Conservation (phyloP, 2,888 invertebrate genomes). For the Gari tellinella region DNA sequence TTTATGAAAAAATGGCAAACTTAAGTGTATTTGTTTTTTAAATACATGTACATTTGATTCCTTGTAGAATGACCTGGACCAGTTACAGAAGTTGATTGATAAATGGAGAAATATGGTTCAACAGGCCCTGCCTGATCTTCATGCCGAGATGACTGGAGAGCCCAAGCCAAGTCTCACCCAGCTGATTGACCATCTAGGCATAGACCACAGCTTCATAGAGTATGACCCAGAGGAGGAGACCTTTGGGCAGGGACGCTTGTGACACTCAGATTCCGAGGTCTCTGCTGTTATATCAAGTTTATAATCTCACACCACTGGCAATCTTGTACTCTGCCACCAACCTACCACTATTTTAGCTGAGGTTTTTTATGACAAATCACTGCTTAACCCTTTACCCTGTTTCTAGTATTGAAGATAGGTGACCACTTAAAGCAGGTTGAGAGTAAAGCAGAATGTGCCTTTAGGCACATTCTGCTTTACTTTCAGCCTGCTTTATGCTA, state of each 20-base stretch:
- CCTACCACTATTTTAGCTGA: too few relatives aligned
- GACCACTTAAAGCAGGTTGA: too few relatives aligned
- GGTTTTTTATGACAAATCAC: too few relatives aligned
- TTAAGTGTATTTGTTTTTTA: slow-evolving; percentile 2
- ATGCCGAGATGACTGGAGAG: slow-evolving; percentile 56
- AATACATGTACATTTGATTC: background rate
- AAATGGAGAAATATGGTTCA: slow-evolving; percentile 75
- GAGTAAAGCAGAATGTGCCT: too few relatives aligned
- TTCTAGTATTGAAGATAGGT: too few relatives aligned
- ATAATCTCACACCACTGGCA: too few relatives aligned
- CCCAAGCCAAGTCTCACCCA: slow-evolving; percentile 71
- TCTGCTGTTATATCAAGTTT: too few relatives aligned
- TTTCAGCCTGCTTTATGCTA: too few relatives aligned
- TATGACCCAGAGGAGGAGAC: slow-evolving; percentile 65
- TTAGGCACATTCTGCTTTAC: too few relatives aligned
- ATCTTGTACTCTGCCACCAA: too few relatives aligned
- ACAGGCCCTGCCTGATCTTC: slow-evolving; percentile 70
- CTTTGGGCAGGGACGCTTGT: slow-evolving; percentile 36
- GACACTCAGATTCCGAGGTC: too few relatives aligned
- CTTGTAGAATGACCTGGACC: slow-evolving; percentile 72
- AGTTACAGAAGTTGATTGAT: slow-evolving; percentile 67
- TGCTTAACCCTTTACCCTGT: too few relatives aligned
- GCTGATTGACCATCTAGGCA: slow-evolving; percentile 67
- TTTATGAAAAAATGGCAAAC: background rate
- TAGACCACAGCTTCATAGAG: slow-evolving; percentile 67